A percentile compares a stretch with the other conserved stretches of the same genome.
Conservation (phyloP, 2,113 vertebrate species). For the Dromaius novaehollandiae region DNA sequence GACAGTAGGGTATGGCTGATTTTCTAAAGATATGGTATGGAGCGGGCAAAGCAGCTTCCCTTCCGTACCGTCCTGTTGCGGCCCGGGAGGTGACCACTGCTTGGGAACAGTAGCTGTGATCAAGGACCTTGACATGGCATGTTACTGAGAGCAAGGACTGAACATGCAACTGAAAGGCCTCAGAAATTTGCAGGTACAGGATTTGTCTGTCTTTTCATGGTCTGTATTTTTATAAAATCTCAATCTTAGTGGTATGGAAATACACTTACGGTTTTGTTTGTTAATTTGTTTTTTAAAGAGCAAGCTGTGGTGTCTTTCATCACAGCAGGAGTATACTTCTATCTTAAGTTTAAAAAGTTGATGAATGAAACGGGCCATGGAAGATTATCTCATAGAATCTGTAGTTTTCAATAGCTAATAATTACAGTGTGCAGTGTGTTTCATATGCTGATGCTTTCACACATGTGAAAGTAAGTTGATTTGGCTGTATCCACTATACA, state of each 20-base stretch:
- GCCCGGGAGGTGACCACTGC: neutral
- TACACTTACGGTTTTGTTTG: neutral
- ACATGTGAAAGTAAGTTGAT: neutral
- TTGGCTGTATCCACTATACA: neutral
- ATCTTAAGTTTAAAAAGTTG: neutral
- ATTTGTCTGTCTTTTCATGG: neutral
- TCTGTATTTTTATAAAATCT: neutral
- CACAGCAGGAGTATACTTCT: neutral
- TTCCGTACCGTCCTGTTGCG: accelerated
- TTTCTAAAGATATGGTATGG: accelerated
- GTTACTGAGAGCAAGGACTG: neutral
- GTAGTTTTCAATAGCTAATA: neutral
- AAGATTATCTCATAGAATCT: neutral
- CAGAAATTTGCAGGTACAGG: neutral
- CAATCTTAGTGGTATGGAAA: neutral
- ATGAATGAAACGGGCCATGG: neutral
- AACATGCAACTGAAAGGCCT: neutral
- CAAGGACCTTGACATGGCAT: neutral
- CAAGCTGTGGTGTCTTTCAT: slow-evolving; percentile 15
- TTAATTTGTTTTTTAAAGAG: neutral
- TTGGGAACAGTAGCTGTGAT: accelerated
- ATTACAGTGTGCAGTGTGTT: neutral
- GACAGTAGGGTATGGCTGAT: neutral
- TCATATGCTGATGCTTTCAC: too few relatives aligned
- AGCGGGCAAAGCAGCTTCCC: neutral